Evolutionary conservation across 1,140 invertebrate species (phyloP).

Genomic region (Galleria mellonella): DNA sequence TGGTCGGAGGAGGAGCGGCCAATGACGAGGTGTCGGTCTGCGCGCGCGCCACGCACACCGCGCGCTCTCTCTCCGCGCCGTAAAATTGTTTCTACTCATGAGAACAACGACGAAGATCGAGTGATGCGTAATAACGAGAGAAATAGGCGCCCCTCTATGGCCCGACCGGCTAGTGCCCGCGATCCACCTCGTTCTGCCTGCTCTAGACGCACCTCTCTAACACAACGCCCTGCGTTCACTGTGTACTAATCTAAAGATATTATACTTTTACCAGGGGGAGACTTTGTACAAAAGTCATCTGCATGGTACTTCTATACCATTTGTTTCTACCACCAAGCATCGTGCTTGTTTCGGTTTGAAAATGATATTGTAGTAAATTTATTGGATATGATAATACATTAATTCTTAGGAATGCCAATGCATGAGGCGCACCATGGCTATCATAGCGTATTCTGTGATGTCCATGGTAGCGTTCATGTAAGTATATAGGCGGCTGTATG

Average conservation of each 20-base stretch:
- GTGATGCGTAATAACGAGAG: constrained; percentile 29
- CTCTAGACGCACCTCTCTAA: constrained; percentile 41
- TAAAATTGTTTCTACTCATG: constrained; percentile 13
- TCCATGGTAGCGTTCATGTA: too few relatives aligned
- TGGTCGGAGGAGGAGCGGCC: constrained; percentile 48
- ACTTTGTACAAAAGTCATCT: too few relatives aligned
- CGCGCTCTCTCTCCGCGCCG: constrained; percentile 39
- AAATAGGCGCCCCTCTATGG: constrained; percentile 26
- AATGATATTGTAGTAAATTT: too few relatives aligned
- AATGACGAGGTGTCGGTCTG: constrained; percentile 47
- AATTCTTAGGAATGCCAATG: too few relatives aligned
- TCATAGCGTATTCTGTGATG: too few relatives aligned
- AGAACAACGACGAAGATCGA: constrained; percentile 15
- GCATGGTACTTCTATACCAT: too few relatives aligned
- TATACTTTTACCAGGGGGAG: too few relatives aligned
- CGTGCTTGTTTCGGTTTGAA: too few relatives aligned
- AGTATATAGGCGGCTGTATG: too few relatives aligned
- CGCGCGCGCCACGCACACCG: constrained; percentile 37
- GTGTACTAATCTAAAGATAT: constrained; percentile 35
- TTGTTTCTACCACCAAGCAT: too few relatives aligned
- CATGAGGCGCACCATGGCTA: too few relatives aligned
- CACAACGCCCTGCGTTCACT: constrained; percentile 55
- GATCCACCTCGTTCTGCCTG: constrained; percentile 36
- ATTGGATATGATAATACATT: too few relatives aligned
- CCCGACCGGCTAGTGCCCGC: constrained; percentile 37